Base-by-base conservation (phyloP, 2,888 invertebrate species). In the Leptogaster cylindrica region DNA sequence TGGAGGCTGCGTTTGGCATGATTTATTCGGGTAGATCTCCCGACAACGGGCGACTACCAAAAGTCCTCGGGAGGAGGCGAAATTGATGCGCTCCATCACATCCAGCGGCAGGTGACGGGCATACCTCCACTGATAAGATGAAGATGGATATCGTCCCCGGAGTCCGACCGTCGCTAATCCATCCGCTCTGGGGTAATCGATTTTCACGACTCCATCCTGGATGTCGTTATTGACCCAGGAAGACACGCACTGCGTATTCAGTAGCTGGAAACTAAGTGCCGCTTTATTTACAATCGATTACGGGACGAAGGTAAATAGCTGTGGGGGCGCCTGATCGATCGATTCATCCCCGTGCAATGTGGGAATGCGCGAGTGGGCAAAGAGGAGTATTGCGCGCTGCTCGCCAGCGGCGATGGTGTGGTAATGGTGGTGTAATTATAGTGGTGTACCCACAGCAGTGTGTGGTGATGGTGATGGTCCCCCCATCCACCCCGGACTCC, bases 261-360 rank as follows among this genome's bases (percentile, higher is more conserved):
- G 55, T 55, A 55, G 55, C 55, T 23, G 36, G 55, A 23, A 33
- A 36, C 39, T 23, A 55, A 55, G 55, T 12, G 36, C 36, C 55
- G 36, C 36, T 55, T 55, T 55, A 55, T 55, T 55, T 55, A 55
- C 55, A 20, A 23, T 55, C 36, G 36, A 55, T 55, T 55, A 55
- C 7, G 36, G 55, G n/a, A n/a, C n/a, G n/a, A 36, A 55, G 55
- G 55, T 55, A 55, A 55, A 55, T 55, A 55, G 55, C 23, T 23
- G 20, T 36, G 55, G 55, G 55, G 55, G 55, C 36, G 55, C 55
- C 36, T 36, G 55, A 55, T 36, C 55, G 55, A 55, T 55, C 55
- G 55, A 55, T 55, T 55, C 55, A 55, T 55, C 55, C 55, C 55
- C 39, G 39, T 23, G 36, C 23, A 48, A 41, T 3, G 41, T 31